Base-by-base conservation (phyloP, 2,888 invertebrate genomes). In the Oligia latruncula region DNA sequence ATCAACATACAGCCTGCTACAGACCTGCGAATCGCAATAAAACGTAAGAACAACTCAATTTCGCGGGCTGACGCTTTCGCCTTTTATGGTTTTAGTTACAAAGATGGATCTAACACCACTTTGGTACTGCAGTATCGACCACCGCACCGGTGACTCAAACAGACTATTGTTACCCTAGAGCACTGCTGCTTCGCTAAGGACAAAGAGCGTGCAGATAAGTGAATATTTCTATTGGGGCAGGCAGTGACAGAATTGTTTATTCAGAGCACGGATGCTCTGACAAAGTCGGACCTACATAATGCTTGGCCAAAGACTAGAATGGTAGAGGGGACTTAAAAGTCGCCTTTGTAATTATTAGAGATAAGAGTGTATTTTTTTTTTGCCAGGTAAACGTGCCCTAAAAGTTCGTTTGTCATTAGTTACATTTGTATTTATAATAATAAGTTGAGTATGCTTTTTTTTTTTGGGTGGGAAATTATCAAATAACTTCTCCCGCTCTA, bases 221-320 rank as follows among this genome's bases (percentile, higher is more conserved):
- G 92, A 93, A 92, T 92, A 92, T 91, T 93, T 91, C 83, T 86
- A 90, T 89, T 87, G 86, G 74, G 80, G 88, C 85, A 90, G 91
- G 86, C 87, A 87, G 81, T 83, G 85, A 89, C 87, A 84, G 79
- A 88, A 90, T 92, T 92, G 91, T 93, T 90, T 92, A 94, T 93
- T 93, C 93, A 87, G 85, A 79, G 84, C 94, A 93, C 93, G 93
- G 86, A 81, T 87, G 78, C 87, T 83, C 89, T 89, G 90, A 91
- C 92, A 92, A 90, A 92, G 92, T 91, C 91, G 90, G 91, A 86
- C 90, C 91, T 89, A 88, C 88, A 82, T 87, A 86, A 87, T 86
- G 87, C 83, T 85, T 74, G 68, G 40, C 0, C 90, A 90, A 64
- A 91, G 91, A 89, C 3, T 86, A 89, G 29, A 1, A 2, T n/a